Percentiles rank a stretch among this genome's conserved stretches.
Conservation (phyloP, 2,888 invertebrate species). For the Mimas tiliae region DNA sequence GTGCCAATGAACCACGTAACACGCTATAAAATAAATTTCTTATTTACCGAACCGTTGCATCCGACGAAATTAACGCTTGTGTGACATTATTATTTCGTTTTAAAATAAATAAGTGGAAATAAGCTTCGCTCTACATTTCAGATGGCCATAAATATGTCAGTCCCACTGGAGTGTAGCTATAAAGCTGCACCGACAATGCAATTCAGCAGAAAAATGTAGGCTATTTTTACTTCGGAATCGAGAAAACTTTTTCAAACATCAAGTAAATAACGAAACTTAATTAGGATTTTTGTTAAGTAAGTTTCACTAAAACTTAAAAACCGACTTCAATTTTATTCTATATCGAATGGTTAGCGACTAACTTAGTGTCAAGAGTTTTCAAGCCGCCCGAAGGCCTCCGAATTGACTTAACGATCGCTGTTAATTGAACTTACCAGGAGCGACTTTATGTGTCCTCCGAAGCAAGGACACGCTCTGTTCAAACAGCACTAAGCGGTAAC, state of each 20-base stretch:
- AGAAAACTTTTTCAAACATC: slow-evolving; percentile 9
- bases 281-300: neutral
- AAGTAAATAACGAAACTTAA: slow-evolving; percentile 6
- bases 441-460: too few species aligned
- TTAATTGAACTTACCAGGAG: too few species aligned
- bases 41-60: slow-evolving; percentile 23
- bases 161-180: slow-evolving; percentile 28
- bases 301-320: too few species aligned
- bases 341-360: too few species aligned
- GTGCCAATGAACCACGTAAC: neutral
- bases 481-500: too few species aligned
- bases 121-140: slow-evolving; percentile 25
- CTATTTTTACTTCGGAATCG: slow-evolving; percentile 21
- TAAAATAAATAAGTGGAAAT: slow-evolving; percentile 27
- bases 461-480: too few species aligned
- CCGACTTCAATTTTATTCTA: too few species aligned
- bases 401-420: too few species aligned
- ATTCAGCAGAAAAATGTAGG: slow-evolving; percentile 26
- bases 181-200: slow-evolving; percentile 25
- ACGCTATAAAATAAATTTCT: slow-evolving; percentile 16
- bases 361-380: too few species aligned
- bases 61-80: slow-evolving; percentile 13
- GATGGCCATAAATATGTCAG: slow-evolving; percentile 28
- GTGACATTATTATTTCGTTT: slow-evolving; percentile 22
- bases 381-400: too few species aligned